phyloP scores from a whole-genome alignment of 2,888 invertebrate species.

The Parapristionchus giblindavisi region DNA sequence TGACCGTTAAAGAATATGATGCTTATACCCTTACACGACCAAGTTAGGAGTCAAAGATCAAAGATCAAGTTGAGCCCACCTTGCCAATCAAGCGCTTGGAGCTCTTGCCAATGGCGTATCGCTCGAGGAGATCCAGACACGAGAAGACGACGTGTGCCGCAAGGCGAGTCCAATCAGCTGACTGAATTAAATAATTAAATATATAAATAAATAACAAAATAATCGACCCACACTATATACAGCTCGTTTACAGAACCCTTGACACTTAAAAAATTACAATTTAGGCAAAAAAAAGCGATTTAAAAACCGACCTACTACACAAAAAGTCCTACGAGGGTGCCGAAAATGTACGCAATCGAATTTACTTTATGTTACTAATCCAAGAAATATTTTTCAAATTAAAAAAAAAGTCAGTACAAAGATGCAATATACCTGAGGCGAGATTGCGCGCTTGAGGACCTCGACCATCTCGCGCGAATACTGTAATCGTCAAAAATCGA shows the following conservation, averaged over 20 bases:
- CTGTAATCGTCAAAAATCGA: constrained; percentile 9
- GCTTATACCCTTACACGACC: too few species aligned
- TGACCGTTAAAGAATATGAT: too few species aligned
- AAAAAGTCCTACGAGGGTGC: too few species aligned
- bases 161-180: constrained; percentile 38
- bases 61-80: background rate
- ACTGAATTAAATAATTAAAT: constrained; percentile 9
- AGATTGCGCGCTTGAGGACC: constrained; percentile 17
- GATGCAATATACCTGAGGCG: background rate
- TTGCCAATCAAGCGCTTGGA: background rate
- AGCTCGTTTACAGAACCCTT: too few species aligned
- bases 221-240: too few species aligned
- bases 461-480: constrained; percentile 30
- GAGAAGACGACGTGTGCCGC: constrained; percentile 48
- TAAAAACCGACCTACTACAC: too few species aligned
- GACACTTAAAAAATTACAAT: too few species aligned
- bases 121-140: constrained; percentile 41
- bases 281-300: too few species aligned
- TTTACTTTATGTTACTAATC: background rate
- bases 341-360: too few species aligned
- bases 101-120: constrained; percentile 37
- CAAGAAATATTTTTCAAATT: background rate
- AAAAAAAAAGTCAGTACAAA: background rate
- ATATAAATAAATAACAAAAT: background rate
- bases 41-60: constrained; percentile 18